Evolutionary conservation across 2,113 vertebrate genomes (phyloP), one percentile per base, ranked within the genome.

Genomic region (Syngnathoides biaculeatus): DNA sequence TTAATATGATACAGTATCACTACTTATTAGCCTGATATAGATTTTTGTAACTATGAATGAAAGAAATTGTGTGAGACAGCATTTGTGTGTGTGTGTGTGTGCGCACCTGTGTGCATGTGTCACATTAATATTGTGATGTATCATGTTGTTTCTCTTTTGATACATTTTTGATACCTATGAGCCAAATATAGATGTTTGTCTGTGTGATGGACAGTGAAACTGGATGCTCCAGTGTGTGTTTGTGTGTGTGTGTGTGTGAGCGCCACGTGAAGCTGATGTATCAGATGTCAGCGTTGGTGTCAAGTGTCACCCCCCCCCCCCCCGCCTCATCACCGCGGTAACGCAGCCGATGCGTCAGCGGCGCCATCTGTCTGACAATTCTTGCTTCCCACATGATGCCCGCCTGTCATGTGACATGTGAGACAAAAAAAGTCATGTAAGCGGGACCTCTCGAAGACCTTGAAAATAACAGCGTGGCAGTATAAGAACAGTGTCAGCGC

Each of bases 201-300:
- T 5, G 13, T 53, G 50, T 43, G 13, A 38, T 53, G 8, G 40
- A 35, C 30, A 3, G 59, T 20, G n/a, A 24, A 47, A 20, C 5
- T 30, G 24, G 22, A 30, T 24, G 27, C 20, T 26, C 67, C 38
- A 35, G 30, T 6, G 6, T 60, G 55, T 52, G 38, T 56, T 58
- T 57, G 67, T 20, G 63, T 67, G 68, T 45, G 66, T 42, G 26
- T 76, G 73, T 72, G 79, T 67, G 79, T 79, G 80, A 77, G 79
- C 55, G 24, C 48, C 15, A 83, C 59, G 40, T 77, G 79, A 74
- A 78, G 84, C 79, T 65, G 75, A 82, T 72, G 73, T 83, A 86
- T 86, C 81, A 83, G 72, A 82, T 83, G 86, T 86, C 79, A 80
- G 78, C 74, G 66, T 35, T 50, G 74, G 82, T 74, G 83, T 85